A percentile compares a stretch with the other conserved stretches of the same genome.
phyloP scores from a whole-genome alignment of 2,797 vertebrate genomes.

The Notoglanidium macrostoma region DNA sequence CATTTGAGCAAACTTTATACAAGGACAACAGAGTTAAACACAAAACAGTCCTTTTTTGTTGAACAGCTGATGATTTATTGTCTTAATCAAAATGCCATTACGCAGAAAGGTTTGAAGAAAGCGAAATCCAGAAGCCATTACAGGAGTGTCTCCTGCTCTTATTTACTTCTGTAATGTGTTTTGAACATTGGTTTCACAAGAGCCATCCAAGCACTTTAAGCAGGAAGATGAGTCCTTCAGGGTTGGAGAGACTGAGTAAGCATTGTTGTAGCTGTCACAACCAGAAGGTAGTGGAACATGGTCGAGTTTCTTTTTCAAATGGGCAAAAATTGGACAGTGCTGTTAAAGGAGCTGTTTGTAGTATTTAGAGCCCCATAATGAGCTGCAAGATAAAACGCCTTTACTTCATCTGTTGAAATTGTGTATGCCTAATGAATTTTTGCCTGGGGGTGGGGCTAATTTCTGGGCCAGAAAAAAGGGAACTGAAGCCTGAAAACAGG shows the following conservation, averaged over 20 bases:
- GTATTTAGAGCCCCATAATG: background rate
- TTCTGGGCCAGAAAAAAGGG: background rate
- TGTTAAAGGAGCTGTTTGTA: background rate
- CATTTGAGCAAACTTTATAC: constrained; percentile 9
- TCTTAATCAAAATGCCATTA: background rate
- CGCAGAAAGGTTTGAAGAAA: background rate
- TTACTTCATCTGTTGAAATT: background rate
- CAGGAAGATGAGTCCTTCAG: background rate
- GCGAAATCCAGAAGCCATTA: background rate
- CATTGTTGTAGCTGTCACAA: background rate
- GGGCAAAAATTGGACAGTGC: background rate
- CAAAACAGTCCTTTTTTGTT: background rate
- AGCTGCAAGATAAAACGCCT: background rate
- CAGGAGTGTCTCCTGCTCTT: background rate
- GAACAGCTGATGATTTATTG: background rate
- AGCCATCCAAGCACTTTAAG: background rate
- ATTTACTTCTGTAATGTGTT: background rate
- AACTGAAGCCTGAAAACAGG: background rate
- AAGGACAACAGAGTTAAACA: background rate
- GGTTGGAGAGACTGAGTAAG: background rate
- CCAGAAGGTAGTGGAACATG: background rate
- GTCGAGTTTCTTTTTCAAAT: background rate
- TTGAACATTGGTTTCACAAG: background rate
- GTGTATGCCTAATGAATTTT: background rate
- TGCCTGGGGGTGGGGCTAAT: background rate